Conservation (phyloP, 2,888 invertebrate species). For the Agrypnus murinus region DNA sequence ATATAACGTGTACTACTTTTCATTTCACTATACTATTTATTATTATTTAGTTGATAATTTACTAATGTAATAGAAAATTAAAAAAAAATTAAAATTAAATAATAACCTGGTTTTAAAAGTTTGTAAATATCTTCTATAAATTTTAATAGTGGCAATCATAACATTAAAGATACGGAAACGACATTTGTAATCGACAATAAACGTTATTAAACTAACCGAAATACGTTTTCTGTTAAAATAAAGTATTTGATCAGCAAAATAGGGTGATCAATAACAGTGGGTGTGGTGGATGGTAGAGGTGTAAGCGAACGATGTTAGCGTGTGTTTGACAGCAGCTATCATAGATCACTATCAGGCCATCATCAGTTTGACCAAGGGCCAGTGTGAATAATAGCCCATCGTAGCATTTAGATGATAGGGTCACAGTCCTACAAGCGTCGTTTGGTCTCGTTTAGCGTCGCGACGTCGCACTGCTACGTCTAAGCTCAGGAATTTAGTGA, state of each 20-base stretch:
- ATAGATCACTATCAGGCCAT: conserved; percentile 56
- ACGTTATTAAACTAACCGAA: too few relatives aligned
- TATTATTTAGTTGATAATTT: too few relatives aligned
- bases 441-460: conserved; percentile 48
- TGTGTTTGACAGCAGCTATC: conserved; percentile 56
- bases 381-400: conserved; percentile 56
- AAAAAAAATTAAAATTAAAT: too few relatives aligned
- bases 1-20: too few relatives aligned
- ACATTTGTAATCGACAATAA: too few relatives aligned
- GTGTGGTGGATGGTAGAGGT: conserved; percentile 50
- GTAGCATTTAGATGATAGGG: conserved; percentile 45
- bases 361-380: conserved; percentile 52
- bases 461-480: conserved; percentile 37
- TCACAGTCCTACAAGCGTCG: conserved; percentile 50
- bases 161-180: too few relatives aligned
- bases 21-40: too few relatives aligned
- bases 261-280: conserved; percentile 48
- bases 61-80: too few relatives aligned
- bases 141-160: too few relatives aligned
- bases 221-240: not conserved
- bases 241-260: conserved; percentile 47
- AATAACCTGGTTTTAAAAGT: too few relatives aligned
- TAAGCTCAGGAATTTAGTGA: conserved; percentile 43
- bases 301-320: conserved; percentile 52
- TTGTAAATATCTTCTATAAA: too few relatives aligned